These are phyloP conservation scores for Ecliptopera silaceata DNA, from an alignment of 2,888 invertebrate genomes.

Conservation along the genomic window DNA sequence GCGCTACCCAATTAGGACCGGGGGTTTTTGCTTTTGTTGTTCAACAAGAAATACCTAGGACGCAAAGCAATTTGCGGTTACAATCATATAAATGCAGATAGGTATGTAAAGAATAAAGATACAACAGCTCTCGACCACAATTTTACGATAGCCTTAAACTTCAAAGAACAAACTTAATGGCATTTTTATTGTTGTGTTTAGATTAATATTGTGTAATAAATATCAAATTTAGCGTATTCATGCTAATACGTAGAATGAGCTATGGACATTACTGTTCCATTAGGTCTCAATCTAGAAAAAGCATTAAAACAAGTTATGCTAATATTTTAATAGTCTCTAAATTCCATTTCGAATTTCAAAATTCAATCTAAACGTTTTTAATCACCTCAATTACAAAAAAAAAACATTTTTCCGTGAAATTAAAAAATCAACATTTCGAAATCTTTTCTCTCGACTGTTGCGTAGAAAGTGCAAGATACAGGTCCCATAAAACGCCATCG, in stretches of 20 bases:
- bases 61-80: constrained; percentile 29
- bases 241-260: constrained; percentile 56
- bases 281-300: constrained; percentile 44
- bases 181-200: constrained; percentile 44
- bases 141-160: constrained; percentile 30
- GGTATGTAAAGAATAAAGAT: constrained; percentile 3
- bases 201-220: constrained; percentile 49
- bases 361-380: not conserved
- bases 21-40: constrained; percentile 42
- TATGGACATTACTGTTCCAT: constrained; percentile 43
- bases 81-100: constrained; percentile 16
- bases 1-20: constrained; percentile 59
- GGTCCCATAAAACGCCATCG: constrained; percentile 77
- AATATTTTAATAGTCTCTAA: constrained; percentile 35
- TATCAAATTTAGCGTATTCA: constrained; percentile 59
- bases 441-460: constrained; percentile 2
- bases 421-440: not conserved
- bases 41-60: constrained; percentile 28
- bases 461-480: constrained; percentile 68
- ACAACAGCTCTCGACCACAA: constrained; percentile 18
- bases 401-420: not conserved
- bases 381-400: not conserved
- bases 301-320: constrained; percentile 49
- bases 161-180: constrained; percentile 36
- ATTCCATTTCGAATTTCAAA: too few species aligned